A percentile compares a stretch with the other conserved stretches of the same genome.
Conservation (phyloP, 1,140 invertebrate genomes). For the Papilio machaon region DNA sequence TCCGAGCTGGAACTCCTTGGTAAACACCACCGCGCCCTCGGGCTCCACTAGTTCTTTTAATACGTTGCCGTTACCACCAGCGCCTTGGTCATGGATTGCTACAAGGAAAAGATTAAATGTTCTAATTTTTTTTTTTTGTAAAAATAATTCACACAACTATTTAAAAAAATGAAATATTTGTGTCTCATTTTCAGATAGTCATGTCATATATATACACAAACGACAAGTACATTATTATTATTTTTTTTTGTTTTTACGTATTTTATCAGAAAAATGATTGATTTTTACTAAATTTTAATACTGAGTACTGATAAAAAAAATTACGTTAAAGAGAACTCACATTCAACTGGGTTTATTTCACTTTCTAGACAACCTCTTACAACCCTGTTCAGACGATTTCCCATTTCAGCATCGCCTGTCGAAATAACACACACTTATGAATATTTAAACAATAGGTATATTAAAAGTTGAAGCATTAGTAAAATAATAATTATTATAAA, state of each 20-base stretch:
- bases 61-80: slow-evolving; percentile 99
- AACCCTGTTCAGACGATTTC: slow-evolving; percentile 97
- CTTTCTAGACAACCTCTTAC: slow-evolving; percentile 96
- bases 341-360: slow-evolving; percentile 93
- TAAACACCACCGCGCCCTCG: slow-evolving; percentile 94
- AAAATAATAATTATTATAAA: neutral
- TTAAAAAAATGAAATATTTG: neutral
- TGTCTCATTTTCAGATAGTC: neutral
- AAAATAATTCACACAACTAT: neutral
- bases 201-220: neutral
- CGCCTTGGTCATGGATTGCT: slow-evolving; percentile 96
- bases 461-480: neutral
- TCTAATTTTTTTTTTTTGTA: neutral
- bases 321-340: slow-evolving; percentile 65
- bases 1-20: slow-evolving; percentile 93
- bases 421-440: slow-evolving; percentile 17
- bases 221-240: slow-evolving; percentile 14
- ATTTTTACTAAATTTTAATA: neutral
- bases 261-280: too few species aligned
- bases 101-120: slow-evolving; percentile 35
- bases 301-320: neutral
- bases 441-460: neutral
- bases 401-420: slow-evolving; percentile 97
- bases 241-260: too few species aligned
- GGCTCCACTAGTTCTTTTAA: slow-evolving; percentile 98